A percentile compares a stretch with the other conserved stretches of the same genome.
Evolutionary conservation across 1,140 invertebrate genomes (phyloP).

Genomic region (Teleopsis dalmanni): DNA sequence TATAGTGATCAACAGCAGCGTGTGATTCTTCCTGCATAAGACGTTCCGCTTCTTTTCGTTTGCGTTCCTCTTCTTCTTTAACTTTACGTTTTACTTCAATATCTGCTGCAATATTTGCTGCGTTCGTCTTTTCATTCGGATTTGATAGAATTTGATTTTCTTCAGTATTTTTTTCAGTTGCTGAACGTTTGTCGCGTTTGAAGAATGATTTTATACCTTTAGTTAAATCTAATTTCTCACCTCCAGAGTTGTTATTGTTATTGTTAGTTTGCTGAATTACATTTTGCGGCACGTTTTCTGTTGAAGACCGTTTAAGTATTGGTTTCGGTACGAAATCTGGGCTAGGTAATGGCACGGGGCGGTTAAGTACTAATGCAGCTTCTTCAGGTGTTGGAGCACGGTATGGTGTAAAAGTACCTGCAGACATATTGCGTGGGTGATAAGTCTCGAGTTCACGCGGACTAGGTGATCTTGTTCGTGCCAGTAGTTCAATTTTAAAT

Average conservation of each 20-base stretch:
- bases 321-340: constrained; percentile 64
- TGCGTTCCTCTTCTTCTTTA: constrained; percentile 33
- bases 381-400: constrained; percentile 46
- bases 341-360: constrained; percentile 51
- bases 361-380: constrained; percentile 49
- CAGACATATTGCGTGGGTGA: constrained; percentile 51
- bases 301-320: constrained; percentile 57
- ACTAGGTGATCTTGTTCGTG: constrained; percentile 45
- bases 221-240: constrained; percentile 23
- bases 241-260: not conserved
- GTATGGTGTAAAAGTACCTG: constrained; percentile 38
- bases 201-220: constrained; percentile 41
- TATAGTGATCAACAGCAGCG: constrained; percentile 70
- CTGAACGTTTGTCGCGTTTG: constrained; percentile 29
- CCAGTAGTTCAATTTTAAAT: constrained; percentile 48
- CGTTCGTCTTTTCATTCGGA: constrained; percentile 30
- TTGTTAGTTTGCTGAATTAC: constrained; percentile 9
- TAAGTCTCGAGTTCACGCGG: constrained; percentile 59
- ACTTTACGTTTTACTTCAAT: constrained; percentile 26
- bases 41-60: constrained; percentile 27
- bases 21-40: constrained; percentile 53
- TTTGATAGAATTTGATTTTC: constrained; percentile 27
- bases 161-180: constrained; percentile 38
- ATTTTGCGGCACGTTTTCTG: constrained; percentile 34
- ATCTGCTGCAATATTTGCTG: constrained; percentile 28